Conservation (phyloP, 64 coral and sea anemone genomes). For the Trachythela sp. region DNA sequence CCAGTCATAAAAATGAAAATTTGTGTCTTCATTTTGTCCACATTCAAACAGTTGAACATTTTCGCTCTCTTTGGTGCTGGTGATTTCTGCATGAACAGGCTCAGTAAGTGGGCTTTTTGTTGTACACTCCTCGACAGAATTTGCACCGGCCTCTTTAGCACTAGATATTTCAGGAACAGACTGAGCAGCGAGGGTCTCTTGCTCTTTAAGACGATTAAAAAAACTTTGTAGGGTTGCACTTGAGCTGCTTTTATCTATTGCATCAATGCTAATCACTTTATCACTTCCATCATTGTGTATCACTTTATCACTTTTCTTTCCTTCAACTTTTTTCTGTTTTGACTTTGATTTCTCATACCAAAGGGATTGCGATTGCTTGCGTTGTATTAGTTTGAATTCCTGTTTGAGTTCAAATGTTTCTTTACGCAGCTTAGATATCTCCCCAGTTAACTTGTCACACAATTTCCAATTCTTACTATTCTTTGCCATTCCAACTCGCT, state of each 20-base stretch:
- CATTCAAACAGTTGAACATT: no score
- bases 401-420: slow-evolving; percentile 48
- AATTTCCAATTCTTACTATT: slow-evolving; percentile 58
- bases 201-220: neutral
- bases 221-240: slow-evolving; percentile 26
- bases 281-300: slow-evolving; percentile 25
- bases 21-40: no score
- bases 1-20: no score
- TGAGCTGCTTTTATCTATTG: neutral
- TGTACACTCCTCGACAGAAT: no score
- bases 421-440: slow-evolving; percentile 56
- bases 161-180: no score
- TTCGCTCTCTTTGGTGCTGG: no score
- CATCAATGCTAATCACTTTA: slow-evolving; percentile 26
- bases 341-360: slow-evolving; percentile 44
- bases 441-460: slow-evolving; percentile 55
- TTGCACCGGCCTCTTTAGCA: no score
- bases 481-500: slow-evolving; percentile 65
- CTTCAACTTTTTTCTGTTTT: slow-evolving; percentile 26
- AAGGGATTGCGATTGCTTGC: slow-evolving; percentile 42
- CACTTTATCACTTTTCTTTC: slow-evolving; percentile 27
- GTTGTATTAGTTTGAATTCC: slow-evolving; percentile 40
- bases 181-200: no score
- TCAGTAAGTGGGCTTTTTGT: no score
- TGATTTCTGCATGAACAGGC: no score